Evolutionary conservation across 1,140 invertebrate species (phyloP), one percentile per base, ranked within the genome.

Genomic region (Neodiprion virginianus): DNA sequence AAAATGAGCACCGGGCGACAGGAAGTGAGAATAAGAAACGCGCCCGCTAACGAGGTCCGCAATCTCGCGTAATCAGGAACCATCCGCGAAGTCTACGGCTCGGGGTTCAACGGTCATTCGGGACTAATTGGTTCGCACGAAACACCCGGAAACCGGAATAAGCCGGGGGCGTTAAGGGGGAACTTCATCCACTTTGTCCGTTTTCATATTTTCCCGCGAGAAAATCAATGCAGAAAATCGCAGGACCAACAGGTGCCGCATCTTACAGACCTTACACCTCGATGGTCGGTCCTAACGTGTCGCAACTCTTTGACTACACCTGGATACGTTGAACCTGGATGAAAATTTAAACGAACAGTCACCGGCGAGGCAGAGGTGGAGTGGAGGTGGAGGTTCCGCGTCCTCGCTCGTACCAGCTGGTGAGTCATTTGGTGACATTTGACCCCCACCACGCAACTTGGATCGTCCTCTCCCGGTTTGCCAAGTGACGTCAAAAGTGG

Each of bases 351-450:
- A 61, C 53, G 53, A 61, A 17, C 53, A 61, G 11, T 23, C 11
- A 69, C 67, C 67, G 67, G 7, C 12, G 61, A 14, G 61, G 61
- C 17, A 7, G 61, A 21, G 61, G 61, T 3, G 1, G 12, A 21
- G 61, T 7, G 61, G 61, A 65, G 61, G 61, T 8, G 12, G 21
- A 69, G 67, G 17, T 23, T 69, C 67, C 11, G 17, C 40, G 21
- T 69, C 40, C 67, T 49, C 70, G 23, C 70, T 47, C 28, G 80
- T 66, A 76, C 73, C 50, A 67, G 77, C 75, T 23, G 77, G 76
- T 84, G 82, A 84, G 80, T 84, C 83, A 84, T 75, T 66, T 75
- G 77, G 81, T 83, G 82, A 84, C 82, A 84, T 84, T 83, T 84
- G 82, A 84, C 78, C 81, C 82, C 83, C 82, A 80, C 81, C 77